Evolutionary conservation across 1,140 invertebrate genomes (phyloP), one percentile per base, ranked within the genome.

Genomic region (Eriocheir sinensis): DNA sequence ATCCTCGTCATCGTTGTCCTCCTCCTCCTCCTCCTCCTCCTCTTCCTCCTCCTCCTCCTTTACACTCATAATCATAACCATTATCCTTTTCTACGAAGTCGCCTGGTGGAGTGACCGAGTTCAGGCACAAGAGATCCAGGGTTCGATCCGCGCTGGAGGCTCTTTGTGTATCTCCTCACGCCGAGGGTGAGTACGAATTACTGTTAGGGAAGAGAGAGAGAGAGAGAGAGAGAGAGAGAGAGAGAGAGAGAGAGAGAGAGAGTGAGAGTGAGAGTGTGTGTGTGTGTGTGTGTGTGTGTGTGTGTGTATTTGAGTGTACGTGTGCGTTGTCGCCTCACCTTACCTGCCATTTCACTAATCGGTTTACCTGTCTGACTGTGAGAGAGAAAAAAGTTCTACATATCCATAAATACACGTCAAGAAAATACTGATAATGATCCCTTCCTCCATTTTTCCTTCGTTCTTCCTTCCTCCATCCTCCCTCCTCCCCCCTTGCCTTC

Each of bases 351-450:
- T 48, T 48, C 15, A 4, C 4, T 72, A 72, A 72, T 0, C 60
- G 27, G 21, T n/a, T 1, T 72, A 72, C 60, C 21, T n/a, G 60
- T 2, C 9, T n/a, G 60, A 72, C 60, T 72, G 27, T 72, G 60
- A n/a, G 27, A 21, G 60, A 72, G n/a, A 72, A 72, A 72, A 21
- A 21, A n/a, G 6, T 21, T 27, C 0, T n/a, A 72, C n/a, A 72
- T 72, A 72, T 72, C n/a, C 60, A 72, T 72, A 72, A n/a, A 72
- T 72, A 72, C n/a, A n/a, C n/a, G 60, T 72, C 21, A n/a, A n/a
- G 1, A 72, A 72, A 72, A 72, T 6, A 0, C 21, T 72, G 60
- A 72, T 72, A 72, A 72, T 27, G 60, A n/a, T 12, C 60, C 60
- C 27, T n/a, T 48, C 44, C 15, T 48, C 44, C 15, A 8, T 48